Conservation (phyloP, 1,140 invertebrate species). For the Lordiphosa collinella region DNA sequence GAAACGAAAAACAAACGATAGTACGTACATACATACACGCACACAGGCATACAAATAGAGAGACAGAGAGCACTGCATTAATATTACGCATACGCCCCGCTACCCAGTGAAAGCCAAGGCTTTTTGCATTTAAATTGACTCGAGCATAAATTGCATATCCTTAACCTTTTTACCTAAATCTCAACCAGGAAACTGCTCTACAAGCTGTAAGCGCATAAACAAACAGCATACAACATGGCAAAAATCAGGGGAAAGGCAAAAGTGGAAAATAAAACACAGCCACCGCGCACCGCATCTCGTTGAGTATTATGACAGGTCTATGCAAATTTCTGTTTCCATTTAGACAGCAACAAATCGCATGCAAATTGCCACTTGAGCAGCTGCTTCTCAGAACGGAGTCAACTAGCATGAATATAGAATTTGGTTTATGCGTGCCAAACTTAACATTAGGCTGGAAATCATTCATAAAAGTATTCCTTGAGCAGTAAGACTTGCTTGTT, state of each 20-base stretch:
- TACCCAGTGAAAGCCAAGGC: slow-evolving; percentile 17
- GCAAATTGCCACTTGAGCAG: slow-evolving; percentile 71
- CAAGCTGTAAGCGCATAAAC: slow-evolving; percentile 51
- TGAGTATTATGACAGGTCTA: slow-evolving; percentile 64
- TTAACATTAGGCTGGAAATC: not conserved
- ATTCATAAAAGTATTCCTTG: not conserved
- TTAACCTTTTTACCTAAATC: slow-evolving; percentile 76
- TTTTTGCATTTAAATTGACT: slow-evolving; percentile 67
- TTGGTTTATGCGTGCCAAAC: slow-evolving; percentile 1
- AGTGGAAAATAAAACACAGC: slow-evolving; percentile 3
- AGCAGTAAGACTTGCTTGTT: too few species aligned
- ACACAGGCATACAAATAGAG: slow-evolving; percentile 11
- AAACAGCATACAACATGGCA: slow-evolving; percentile 44
- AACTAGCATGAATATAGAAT: slow-evolving; percentile 1
- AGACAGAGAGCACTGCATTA: slow-evolving; percentile 18
- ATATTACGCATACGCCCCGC: slow-evolving; percentile 59
- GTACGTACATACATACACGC: slow-evolving; percentile 30
- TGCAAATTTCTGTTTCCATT: slow-evolving; percentile 52
- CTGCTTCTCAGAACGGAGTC: slow-evolving; percentile 31
- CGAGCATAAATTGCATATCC: slow-evolving; percentile 56
- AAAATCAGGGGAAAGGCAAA: not conserved
- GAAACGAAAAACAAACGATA: slow-evolving; percentile 51
- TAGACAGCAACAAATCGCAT: slow-evolving; percentile 69
- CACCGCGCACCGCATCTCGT: slow-evolving; percentile 10
- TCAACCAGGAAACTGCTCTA: slow-evolving; percentile 38